A percentile compares a stretch with the other conserved stretches of the same genome.
Conservation (phyloP, 2,888 invertebrate genomes). For the Dioctria linearis region DNA sequence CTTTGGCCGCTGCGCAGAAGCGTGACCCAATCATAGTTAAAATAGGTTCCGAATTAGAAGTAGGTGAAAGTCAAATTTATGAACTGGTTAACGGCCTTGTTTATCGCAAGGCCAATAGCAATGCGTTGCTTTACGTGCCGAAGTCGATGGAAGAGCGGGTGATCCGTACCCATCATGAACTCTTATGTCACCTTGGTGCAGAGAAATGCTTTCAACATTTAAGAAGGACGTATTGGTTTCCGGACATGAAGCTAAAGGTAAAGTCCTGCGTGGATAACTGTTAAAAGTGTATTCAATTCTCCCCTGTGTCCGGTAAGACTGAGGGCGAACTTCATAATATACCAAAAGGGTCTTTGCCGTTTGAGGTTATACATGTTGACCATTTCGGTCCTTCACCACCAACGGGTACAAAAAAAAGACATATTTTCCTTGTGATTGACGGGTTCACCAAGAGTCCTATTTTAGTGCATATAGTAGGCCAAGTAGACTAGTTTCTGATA, state of each 20-base stretch:
- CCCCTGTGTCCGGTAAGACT: conserved; percentile 52
- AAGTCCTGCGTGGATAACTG: conserved; percentile 26
- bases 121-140: too few relatives aligned
- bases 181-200: conserved; percentile 55
- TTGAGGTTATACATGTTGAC: conserved; percentile 48
- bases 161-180: conserved; percentile 62
- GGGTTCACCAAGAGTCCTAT: conserved; percentile 19
- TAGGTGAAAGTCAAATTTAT: not conserved
- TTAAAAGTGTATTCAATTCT: conserved; percentile 50
- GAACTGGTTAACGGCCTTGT: too few relatives aligned
- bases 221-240: conserved; percentile 63
- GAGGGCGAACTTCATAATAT: conserved; percentile 63
- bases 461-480: conserved; percentile 7
- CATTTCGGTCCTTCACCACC: conserved; percentile 12
- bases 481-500: conserved; percentile 13
- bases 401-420: conserved; percentile 14
- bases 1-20: conserved; percentile 1
- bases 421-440: conserved; percentile 18
- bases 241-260: conserved; percentile 60
- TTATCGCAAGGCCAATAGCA: too few relatives aligned
- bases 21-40: not conserved
- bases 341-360: conserved; percentile 61
- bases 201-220: conserved; percentile 61
- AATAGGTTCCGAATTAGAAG: conserved; percentile 8
- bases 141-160: conserved; percentile 54